Evolutionary conservation across 2,797 vertebrate genomes (phyloP).

Genomic region (Myripristis murdjan): DNA sequence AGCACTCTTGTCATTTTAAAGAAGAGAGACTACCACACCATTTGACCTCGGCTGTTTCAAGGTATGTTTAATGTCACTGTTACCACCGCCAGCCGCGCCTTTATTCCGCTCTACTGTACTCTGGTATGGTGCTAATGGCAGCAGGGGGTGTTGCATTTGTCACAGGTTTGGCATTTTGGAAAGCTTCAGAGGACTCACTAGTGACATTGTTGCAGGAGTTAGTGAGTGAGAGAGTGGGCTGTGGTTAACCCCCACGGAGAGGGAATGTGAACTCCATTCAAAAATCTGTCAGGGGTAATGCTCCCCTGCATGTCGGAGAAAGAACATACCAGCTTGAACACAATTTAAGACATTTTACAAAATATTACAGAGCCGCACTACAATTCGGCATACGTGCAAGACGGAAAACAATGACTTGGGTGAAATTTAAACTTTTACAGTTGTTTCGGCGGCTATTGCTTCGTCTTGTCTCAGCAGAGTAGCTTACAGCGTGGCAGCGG

Average conservation of each 20-base stretch:
- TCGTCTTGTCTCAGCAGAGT: no score
- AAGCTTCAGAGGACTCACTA: conserved; percentile 26
- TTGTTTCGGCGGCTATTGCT: neutral
- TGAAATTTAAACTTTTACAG: neutral
- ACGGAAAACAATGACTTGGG: rapidly evolving
- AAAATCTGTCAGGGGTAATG: conserved; percentile 14
- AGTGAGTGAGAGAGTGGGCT: conserved; percentile 30
- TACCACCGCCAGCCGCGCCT: neutral
- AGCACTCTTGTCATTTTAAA: neutral
- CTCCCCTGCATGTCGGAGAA: rapidly evolving
- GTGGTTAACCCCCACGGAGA: conserved; percentile 23
- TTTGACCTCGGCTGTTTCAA: conserved; percentile 44
- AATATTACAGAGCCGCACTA: neutral
- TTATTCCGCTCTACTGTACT: neutral
- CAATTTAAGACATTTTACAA: rapidly evolving
- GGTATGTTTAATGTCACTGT: conserved; percentile 54
- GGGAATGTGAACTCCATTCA: conserved; percentile 8
- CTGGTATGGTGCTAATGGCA: neutral
- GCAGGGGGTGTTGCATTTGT: neutral
- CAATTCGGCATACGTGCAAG: neutral
- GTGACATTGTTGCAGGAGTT: conserved; percentile 35
- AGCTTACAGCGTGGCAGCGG: no score
- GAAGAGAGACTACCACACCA: neutral
- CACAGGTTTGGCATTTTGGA: neutral
- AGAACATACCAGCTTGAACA: rapidly evolving